phyloP scores from a whole-genome alignment of 1,140 invertebrate genomes.

The Drosophila sucinea region DNA sequence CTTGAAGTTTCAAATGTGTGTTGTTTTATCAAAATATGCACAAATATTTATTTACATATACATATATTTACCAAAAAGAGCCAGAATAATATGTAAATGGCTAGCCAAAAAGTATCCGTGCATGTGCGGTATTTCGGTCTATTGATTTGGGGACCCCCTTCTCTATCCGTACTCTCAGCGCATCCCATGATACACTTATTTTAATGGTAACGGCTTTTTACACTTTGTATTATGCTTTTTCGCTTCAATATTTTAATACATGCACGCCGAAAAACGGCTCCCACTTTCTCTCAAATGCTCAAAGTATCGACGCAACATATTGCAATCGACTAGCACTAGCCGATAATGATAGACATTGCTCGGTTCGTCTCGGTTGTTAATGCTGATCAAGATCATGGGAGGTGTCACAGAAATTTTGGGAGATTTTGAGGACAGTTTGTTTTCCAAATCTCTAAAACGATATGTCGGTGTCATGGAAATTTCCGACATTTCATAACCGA shows the following conservation, averaged over 20 bases:
- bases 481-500: too few species aligned
- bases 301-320: constrained; percentile 5
- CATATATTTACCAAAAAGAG: constrained; percentile 90
- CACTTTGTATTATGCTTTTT: constrained; percentile 3
- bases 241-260: background rate
- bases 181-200: constrained; percentile 66
- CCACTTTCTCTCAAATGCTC: background rate
- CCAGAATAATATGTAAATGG: constrained; percentile 93
- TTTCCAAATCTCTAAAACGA: too few species aligned
- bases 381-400: too few species aligned
- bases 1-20: constrained; percentile 33
- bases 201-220: constrained; percentile 12
- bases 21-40: background rate
- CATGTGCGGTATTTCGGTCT: constrained; percentile 85
- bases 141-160: constrained; percentile 61
- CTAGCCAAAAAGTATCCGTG: constrained; percentile 94
- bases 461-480: too few species aligned
- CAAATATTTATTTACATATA: background rate
- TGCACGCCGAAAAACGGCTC: background rate
- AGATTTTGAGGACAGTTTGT: too few species aligned
- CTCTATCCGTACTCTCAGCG: constrained; percentile 75
- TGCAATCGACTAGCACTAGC: background rate
- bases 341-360: background rate
- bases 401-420: too few species aligned
- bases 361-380: too few species aligned